Percentiles rank a stretch among this genome's conserved stretches.
Evolutionary conservation across 2,797 vertebrate genomes (phyloP).

Genomic region (Emys orbicularis): DNA sequence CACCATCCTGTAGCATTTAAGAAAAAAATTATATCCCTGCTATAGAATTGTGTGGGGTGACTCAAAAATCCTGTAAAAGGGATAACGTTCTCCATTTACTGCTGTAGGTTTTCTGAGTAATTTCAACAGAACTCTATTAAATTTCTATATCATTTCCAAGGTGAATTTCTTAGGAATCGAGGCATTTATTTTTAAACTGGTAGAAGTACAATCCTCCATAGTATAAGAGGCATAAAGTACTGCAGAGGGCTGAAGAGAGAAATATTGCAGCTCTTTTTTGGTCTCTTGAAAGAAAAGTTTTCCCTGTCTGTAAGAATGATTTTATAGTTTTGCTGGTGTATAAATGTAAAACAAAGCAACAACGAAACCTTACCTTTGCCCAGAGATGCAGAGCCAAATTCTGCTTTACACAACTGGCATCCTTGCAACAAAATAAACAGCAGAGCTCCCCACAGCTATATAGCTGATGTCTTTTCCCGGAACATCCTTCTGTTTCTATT

Average conservation of each 20-base stretch:
- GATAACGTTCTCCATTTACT: slow-evolving; percentile 45
- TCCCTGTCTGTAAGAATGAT: background rate
- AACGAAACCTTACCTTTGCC: slow-evolving; percentile 31
- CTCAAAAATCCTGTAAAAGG: slow-evolving; percentile 38
- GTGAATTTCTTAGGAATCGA: slow-evolving; percentile 26
- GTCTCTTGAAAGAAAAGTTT: slow-evolving; percentile 33
- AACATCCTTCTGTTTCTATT: background rate
- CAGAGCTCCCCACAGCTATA: background rate
- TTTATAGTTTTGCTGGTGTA: slow-evolving; percentile 34
- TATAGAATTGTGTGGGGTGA: background rate
- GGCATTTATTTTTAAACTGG: background rate
- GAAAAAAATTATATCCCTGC: slow-evolving; percentile 22
- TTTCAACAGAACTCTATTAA: slow-evolving; percentile 22
- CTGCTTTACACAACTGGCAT: slow-evolving; percentile 39
- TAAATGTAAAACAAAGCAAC: slow-evolving; percentile 46
- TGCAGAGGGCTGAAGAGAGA: background rate
- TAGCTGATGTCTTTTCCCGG: slow-evolving; percentile 14
- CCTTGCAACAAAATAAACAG: slow-evolving; percentile 13
- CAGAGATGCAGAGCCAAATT: slow-evolving; percentile 47
- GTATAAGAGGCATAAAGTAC: slow-evolving; percentile 19
- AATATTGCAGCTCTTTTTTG: slow-evolving; percentile 17
- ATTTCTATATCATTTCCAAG: slow-evolving; percentile 18
- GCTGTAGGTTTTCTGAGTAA: background rate
- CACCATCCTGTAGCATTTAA: slow-evolving; percentile 3
- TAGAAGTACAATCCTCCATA: background rate